Evolutionary conservation across 1,140 invertebrate genomes (phyloP), one percentile per base, ranked within the genome.

Genomic region (Centruroides vittatus): DNA sequence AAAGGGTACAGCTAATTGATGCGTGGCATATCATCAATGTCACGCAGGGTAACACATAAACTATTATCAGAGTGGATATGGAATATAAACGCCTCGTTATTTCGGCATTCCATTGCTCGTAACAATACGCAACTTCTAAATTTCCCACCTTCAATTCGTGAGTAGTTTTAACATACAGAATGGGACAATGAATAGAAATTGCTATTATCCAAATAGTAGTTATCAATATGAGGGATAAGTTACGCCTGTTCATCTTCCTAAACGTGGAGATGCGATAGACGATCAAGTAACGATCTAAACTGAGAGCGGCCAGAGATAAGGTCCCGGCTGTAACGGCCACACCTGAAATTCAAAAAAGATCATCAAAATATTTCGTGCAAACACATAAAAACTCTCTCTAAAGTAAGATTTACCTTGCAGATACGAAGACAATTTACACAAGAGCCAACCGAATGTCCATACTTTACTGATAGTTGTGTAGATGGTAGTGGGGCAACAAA

Each of bases 401-500:
- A 23, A 23, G 23, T 23, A 23, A 11, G 11, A 36, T 56, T 55
- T 58, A 41, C 78, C 78, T 66, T 73, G 71, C 48, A 73, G 61
- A 48, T 70, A 66, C 49, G 67, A 67, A 49, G 65, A 61, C 53
- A 67, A 35, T 54, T 69, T 67, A 61, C 71, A 73, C 51, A 62
- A 9, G n/a, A 64, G 13, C 46, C 73, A 65, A 10, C 67, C 69
- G 3, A 69, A 60, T n/a, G 73, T 67, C 68, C 75, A 74, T 11
- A 73, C 71, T 61, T 78, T 70, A 50, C 74, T 72, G 7, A 79
- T 76, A 5, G 79, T 78, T 47, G 79, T 72, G 2, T 79, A 75
- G 8, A 81, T 78, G 3, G 81, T 81, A 3, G 83, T 72, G 0
- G 84, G 84, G 0, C 80, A 66, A 65, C 71, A 72, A 53, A 84